Evolutionary conservation across 1,140 invertebrate species (phyloP).

Genomic region (Cepaea nemoralis): DNA sequence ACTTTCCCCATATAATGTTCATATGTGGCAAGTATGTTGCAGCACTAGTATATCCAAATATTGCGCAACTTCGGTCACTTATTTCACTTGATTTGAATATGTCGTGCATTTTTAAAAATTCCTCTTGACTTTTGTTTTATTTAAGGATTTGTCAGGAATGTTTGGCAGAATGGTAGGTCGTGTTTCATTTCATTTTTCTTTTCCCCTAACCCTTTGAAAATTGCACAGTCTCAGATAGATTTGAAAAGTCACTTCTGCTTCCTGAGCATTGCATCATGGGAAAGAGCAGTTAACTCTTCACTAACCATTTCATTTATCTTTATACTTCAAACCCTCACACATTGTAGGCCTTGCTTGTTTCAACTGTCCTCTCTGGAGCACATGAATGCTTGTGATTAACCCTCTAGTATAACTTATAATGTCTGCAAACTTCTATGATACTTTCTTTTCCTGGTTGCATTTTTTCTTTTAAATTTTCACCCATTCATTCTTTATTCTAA

Average conservation of each 20-base stretch:
- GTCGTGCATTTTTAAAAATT: no score
- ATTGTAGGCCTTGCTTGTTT: not conserved
- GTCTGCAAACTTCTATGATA: not conserved
- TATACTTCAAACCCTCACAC: not conserved
- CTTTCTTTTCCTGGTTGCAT: not conserved
- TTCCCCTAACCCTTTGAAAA: not conserved
- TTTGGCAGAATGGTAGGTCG: slow-evolving; percentile 38
- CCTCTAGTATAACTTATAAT: not conserved
- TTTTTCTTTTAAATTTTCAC: no score
- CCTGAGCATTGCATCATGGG: not conserved
- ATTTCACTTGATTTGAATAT: no score
- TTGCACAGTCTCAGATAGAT: not conserved
- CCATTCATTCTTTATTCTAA: no score
- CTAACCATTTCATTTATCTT: not conserved
- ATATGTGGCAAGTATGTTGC: no score
- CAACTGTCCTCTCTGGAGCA: not conserved
- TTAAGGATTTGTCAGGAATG: slow-evolving; percentile 35
- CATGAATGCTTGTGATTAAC: not conserved
- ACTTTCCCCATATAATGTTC: no score
- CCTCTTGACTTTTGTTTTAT: not conserved
- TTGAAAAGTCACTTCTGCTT: not conserved
- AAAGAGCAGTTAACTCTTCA: not conserved
- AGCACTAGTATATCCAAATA: no score
- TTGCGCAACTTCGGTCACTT: no score
- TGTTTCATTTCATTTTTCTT: slow-evolving; percentile 11